Conservation (phyloP, 2,113 vertebrate genomes). For the Empidonax alnorum region DNA sequence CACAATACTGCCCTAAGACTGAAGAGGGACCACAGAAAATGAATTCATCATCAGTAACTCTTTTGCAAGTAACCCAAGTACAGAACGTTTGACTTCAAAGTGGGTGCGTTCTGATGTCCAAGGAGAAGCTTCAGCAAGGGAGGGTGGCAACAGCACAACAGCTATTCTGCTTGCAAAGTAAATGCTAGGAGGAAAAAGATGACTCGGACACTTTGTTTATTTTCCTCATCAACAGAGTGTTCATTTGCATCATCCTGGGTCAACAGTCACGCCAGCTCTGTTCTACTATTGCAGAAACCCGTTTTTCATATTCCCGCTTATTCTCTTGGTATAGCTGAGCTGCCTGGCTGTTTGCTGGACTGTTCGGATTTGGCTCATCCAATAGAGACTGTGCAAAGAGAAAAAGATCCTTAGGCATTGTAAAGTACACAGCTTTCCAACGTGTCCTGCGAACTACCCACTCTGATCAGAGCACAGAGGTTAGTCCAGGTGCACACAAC, state of each 20-base stretch:
- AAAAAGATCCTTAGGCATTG: slow-evolving; percentile 18
- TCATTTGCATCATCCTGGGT: slow-evolving; percentile 82
- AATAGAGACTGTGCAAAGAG: slow-evolving; percentile 86
- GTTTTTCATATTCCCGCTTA: slow-evolving; percentile 97
- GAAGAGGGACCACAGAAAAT: slow-evolving; percentile 68
- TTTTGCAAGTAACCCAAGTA: slow-evolving; percentile 92
- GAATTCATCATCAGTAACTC: slow-evolving; percentile 72
- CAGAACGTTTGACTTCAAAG: slow-evolving; percentile 89
- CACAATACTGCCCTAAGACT: slow-evolving; percentile 72
- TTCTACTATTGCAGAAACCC: slow-evolving; percentile 98
- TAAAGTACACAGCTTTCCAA: background rate
- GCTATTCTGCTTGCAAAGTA: slow-evolving; percentile 90
- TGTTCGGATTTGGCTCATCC: slow-evolving; percentile 99
- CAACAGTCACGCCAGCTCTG: slow-evolving; percentile 99
- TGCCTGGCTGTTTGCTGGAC: slow-evolving; percentile 98
- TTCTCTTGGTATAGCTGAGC: slow-evolving; percentile 99
- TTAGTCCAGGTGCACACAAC: background rate
- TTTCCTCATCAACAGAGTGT: slow-evolving; percentile 85
- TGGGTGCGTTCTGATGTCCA: slow-evolving; percentile 82
- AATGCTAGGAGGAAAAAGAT: slow-evolving; percentile 83
- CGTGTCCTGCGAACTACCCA: too few species aligned
- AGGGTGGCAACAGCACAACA: slow-evolving; percentile 87
- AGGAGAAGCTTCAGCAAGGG: slow-evolving; percentile 81
- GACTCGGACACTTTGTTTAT: slow-evolving; percentile 83
- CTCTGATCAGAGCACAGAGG: rapidly evolving